These are phyloP conservation scores for Kryptolebias marmoratus DNA, from an alignment of 2,113 vertebrate genomes.

Conservation along the genomic window DNA sequence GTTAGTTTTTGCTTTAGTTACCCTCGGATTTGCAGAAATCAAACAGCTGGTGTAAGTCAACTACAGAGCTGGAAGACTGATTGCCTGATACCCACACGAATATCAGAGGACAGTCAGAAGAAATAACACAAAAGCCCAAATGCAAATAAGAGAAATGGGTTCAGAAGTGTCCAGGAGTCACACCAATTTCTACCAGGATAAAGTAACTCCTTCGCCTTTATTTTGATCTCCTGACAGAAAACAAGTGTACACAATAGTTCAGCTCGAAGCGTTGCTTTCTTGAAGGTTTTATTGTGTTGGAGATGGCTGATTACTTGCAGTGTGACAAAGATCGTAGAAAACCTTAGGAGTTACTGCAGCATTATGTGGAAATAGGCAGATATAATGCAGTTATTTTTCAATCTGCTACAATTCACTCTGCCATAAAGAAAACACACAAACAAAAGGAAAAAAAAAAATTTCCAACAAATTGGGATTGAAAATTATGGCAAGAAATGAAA, in stretches of 20 bases:
- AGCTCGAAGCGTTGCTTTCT: not conserved
- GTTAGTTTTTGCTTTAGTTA: not conserved
- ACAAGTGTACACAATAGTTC: not conserved
- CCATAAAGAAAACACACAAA: not conserved
- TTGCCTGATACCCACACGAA: not conserved
- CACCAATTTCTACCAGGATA: not conserved
- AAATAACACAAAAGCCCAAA: not conserved
- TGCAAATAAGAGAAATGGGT: conserved; percentile 3
- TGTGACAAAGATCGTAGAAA: not conserved
- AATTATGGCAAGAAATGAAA: not conserved
- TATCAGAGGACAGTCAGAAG: not conserved
- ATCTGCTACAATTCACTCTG: no score
- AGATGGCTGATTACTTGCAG: not conserved
- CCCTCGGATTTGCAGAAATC: not conserved
- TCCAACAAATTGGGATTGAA: not conserved
- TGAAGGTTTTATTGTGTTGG: not conserved
- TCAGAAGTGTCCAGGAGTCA: not conserved
- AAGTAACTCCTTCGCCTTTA: not conserved
- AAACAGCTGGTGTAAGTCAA: not conserved
- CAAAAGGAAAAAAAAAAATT: not conserved
- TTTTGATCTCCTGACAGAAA: not conserved
- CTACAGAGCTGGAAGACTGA: not conserved
- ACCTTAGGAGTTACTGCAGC: not conserved
- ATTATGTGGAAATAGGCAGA: not conserved
- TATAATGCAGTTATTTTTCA: not conserved